These are phyloP conservation scores for Danio choprae DNA, from an alignment of 2,797 vertebrate genomes.

Conservation along the genomic window DNA sequence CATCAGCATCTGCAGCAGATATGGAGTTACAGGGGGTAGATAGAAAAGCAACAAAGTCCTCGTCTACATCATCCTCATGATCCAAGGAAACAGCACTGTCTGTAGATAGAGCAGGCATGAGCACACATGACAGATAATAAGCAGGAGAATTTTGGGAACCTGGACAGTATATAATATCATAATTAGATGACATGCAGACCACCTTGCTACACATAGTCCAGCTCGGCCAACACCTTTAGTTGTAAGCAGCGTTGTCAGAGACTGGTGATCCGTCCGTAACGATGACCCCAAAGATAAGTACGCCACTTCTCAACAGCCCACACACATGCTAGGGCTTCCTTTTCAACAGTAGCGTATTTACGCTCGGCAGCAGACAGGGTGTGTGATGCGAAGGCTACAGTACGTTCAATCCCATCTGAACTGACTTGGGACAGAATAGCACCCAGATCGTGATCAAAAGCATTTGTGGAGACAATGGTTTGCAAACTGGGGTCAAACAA, in stretches of 20 bases:
- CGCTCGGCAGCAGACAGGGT: not conserved
- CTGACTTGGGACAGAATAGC: not conserved
- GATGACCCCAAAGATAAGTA: not conserved
- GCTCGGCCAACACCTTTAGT: not conserved
- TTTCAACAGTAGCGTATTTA: not conserved
- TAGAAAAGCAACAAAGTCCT: not conserved
- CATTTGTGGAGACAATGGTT: not conserved
- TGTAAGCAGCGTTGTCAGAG: conserved; percentile 42
- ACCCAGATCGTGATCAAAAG: no score
- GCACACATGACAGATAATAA: not conserved
- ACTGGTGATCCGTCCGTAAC: not conserved
- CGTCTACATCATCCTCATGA: not conserved
- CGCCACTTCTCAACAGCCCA: no score
- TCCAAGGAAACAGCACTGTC: not conserved
- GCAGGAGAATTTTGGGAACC: not conserved
- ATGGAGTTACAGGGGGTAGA: not conserved
- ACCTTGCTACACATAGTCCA: conserved; percentile 36
- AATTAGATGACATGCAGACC: conserved; percentile 42
- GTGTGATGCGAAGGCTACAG: not conserved
- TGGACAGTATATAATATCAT: conserved; percentile 12
- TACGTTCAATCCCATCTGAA: not conserved
- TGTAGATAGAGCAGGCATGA: not conserved
- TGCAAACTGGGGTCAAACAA: not conserved
- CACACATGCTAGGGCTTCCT: not conserved
- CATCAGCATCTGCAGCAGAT: not conserved